Evolutionary conservation across 2,888 invertebrate genomes (phyloP), one percentile per base, ranked within the genome.

Genomic region (Podabrus alpinus): DNA sequence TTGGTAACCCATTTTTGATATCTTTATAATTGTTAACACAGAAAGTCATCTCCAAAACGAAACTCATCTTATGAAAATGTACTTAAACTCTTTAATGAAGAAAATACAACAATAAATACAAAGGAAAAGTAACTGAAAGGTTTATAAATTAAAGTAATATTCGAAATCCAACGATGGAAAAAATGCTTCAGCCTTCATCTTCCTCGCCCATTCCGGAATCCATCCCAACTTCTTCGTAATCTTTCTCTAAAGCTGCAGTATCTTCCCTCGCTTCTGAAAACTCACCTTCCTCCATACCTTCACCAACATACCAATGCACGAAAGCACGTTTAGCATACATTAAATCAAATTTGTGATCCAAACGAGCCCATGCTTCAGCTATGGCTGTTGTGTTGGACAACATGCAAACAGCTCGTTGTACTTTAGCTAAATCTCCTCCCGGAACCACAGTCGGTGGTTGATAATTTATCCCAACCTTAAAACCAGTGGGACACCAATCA

Each of bases 371-470:
- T 9, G 92, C 92, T 82, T 92, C 92, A 11, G 91, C 91, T 78
- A 92, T 92, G 64, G 92, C 92, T 3, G 92, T 92, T 4, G 92
- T 92, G 85, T 92, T 92, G 79, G 91, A 90, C 83, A 98, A 88
- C 97, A 98, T 98, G 90, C 98, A 98, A 10, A 98, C 97, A 9
- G 97, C 97, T 70, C 97, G 92, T 86, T 96, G 96, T 1, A 97
- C 96, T 88, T 96, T 97, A 77, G 97, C 97, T 83, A 96, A 88
- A 87, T 89, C 90, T n/a, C 89, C 89, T 24, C 89, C 88, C 86
- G 88, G 4, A 87, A 74, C 88, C 15, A 88, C 87, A n/a, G 88
- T 88, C 9, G 87, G 88, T 9, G 88, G 88, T 74, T 88, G 88
- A 75, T 89, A 90, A 81, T 90, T 89, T 82, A 90, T 90, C 59